phyloP scores from a whole-genome alignment of 30 jellyfish, hydroid and myxozoan genomes.

The Aurelia sp. region DNA sequence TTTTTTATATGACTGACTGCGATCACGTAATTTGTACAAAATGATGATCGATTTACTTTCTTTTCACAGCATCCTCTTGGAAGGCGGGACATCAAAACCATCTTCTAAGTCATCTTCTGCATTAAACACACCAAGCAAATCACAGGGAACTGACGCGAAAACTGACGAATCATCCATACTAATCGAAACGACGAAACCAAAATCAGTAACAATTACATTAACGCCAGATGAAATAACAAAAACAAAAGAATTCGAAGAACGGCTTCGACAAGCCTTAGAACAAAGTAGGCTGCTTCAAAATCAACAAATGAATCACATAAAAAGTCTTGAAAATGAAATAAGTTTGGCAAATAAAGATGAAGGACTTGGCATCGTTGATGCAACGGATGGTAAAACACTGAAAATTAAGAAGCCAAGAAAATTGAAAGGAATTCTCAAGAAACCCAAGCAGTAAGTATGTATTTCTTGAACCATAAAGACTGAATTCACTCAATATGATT shows the following conservation, averaged over 20 bases:
- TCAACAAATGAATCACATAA: slow-evolving; percentile 82
- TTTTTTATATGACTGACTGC: too few species aligned
- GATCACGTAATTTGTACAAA: neutral
- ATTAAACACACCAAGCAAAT: neutral
- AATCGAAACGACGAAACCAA: slow-evolving; percentile 12
- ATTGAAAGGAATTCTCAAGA: slow-evolving; percentile 93
- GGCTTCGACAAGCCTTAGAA: slow-evolving; percentile 91
- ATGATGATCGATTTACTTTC: neutral
- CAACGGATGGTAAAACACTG: slow-evolving; percentile 40
- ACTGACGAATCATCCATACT: neutral
- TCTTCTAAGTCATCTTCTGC: neutral
- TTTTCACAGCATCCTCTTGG: slow-evolving; percentile 62
- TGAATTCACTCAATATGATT: too few species aligned
- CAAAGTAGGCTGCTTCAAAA: slow-evolving; percentile 82
- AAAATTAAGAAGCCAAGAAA: slow-evolving; percentile 63
- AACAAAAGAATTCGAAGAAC: slow-evolving; percentile 82
- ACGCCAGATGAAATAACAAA: slow-evolving; percentile 95
- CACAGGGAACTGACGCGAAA: neutral
- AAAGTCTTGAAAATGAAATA: slow-evolving; percentile 63
- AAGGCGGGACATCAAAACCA: slow-evolving; percentile 48
- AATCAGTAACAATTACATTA: slow-evolving; percentile 43
- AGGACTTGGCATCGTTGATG: slow-evolving; percentile 58
- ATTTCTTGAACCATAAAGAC: neutral
- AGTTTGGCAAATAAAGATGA: slow-evolving; percentile 37
- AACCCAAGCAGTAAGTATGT: slow-evolving; percentile 91